Percentiles rank a stretch among this genome's conserved stretches.
Conservation (phyloP, 1,140 invertebrate genomes). For the Homalodisca vitripennis region DNA sequence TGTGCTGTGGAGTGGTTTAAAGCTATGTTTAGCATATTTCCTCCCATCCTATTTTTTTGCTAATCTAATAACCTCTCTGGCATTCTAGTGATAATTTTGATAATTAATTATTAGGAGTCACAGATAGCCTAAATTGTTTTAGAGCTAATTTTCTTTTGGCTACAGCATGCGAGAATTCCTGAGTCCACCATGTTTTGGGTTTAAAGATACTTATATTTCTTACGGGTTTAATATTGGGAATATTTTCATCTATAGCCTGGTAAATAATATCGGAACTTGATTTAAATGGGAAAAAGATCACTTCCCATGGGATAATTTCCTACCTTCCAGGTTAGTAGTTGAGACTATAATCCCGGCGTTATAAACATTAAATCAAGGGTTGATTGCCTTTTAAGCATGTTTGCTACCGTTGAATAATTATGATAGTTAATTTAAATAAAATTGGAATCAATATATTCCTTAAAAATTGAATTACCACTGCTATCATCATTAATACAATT, state of each 20-base stretch:
- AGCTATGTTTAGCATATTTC: not conserved
- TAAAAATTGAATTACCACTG: not conserved
- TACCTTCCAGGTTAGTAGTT: not conserved
- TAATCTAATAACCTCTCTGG: not conserved
- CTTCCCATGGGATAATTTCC: not conserved
- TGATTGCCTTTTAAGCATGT: not conserved
- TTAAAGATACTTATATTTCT: not conserved
- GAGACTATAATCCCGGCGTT: not conserved
- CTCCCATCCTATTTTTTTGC: constrained; percentile 7
- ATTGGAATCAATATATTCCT: too few species aligned
- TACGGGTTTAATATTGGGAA: not conserved
- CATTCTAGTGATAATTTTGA: not conserved
- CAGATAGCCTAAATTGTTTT: not conserved
- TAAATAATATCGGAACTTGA: not conserved
- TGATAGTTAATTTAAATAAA: not conserved
- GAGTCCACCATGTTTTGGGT: too few species aligned
- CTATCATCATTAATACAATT: too few species aligned
- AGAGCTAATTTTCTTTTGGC: too few species aligned
- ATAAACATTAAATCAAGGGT: not conserved
- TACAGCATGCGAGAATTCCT: too few species aligned
- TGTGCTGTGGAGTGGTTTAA: not conserved
- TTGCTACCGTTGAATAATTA: not conserved
- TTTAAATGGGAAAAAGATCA: not conserved
- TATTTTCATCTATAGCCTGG: too few species aligned
- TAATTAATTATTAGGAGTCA: not conserved